Conservation (phyloP, 1,140 invertebrate genomes). For the Aphaenogaster floridana region DNA sequence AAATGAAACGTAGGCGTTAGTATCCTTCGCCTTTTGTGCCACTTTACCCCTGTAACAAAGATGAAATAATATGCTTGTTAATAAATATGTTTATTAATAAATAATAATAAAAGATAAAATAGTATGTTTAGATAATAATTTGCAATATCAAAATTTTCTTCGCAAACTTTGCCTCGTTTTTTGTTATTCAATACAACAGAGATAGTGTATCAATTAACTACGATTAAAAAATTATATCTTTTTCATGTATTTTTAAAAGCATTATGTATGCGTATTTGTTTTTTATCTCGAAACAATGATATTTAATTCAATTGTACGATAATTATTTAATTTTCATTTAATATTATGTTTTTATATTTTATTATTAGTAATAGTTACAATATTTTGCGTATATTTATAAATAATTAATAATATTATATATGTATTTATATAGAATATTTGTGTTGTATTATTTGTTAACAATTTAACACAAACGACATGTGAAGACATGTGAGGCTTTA, state of each 20-base stretch:
- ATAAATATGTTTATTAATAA: too few species aligned
- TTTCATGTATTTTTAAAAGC: not conserved
- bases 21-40: constrained; percentile 93
- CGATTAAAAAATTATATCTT: not conserved
- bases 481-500: not conserved
- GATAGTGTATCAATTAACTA: not conserved
- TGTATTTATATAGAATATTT: constrained; percentile 85
- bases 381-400: constrained; percentile 90
- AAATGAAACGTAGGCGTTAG: constrained; percentile 97
- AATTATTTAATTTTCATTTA: not conserved
- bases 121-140: not conserved
- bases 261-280: not conserved
- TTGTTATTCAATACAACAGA: not conserved
- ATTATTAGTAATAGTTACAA: constrained; percentile 78
- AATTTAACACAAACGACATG: not conserved
- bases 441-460: constrained; percentile 83
- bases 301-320: not conserved
- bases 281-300: not conserved
- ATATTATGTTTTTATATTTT: not conserved
- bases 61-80: not conserved
- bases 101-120: not conserved
- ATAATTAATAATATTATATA: constrained; percentile 88
- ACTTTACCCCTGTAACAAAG: constrained; percentile 89
- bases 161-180: not conserved
- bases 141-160: not conserved